Evolutionary conservation across 1,140 invertebrate genomes (phyloP).

Genomic region (Cydia fagiglandana): DNA sequence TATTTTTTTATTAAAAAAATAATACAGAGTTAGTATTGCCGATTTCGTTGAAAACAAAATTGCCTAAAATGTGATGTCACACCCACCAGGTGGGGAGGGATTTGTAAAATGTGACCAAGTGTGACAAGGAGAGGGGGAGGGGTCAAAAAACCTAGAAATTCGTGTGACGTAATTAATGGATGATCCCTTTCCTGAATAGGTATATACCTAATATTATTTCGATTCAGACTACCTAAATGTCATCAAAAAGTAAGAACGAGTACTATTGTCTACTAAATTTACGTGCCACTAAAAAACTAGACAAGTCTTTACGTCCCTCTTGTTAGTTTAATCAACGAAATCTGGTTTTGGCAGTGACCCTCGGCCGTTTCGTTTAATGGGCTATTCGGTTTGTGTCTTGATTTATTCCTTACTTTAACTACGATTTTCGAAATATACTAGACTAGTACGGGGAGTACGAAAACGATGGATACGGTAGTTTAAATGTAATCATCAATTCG

Average conservation of each 20-base stretch:
- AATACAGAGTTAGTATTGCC: no score
- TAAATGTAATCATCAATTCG: no score
- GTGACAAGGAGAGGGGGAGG: no score
- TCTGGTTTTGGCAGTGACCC: slow-evolving; percentile 26
- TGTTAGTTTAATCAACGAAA: slow-evolving; percentile 28
- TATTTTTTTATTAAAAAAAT: no score
- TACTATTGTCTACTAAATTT: neutral
- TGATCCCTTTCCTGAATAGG: no score
- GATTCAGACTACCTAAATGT: slow-evolving; percentile 39
- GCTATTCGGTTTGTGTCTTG: slow-evolving; percentile 25
- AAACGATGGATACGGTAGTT: neutral
- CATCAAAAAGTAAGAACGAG: slow-evolving; percentile 36
- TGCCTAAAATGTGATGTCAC: no score
- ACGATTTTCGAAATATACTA: slow-evolving; percentile 25
- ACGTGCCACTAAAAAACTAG: slow-evolving; percentile 1
- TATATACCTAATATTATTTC: neutral
- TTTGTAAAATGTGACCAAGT: no score
- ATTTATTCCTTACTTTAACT: slow-evolving; percentile 31
- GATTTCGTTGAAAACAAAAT: no score
- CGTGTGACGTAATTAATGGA: no score
- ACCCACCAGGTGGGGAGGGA: no score
- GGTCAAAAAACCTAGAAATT: no score
- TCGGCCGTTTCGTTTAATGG: slow-evolving; percentile 20
- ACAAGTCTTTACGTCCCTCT: neutral
- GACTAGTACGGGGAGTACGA: neutral